Percentiles rank a stretch among this genome's conserved stretches.
Conservation (phyloP, 2,113 vertebrate genomes). For the Barnardius zonarius region DNA sequence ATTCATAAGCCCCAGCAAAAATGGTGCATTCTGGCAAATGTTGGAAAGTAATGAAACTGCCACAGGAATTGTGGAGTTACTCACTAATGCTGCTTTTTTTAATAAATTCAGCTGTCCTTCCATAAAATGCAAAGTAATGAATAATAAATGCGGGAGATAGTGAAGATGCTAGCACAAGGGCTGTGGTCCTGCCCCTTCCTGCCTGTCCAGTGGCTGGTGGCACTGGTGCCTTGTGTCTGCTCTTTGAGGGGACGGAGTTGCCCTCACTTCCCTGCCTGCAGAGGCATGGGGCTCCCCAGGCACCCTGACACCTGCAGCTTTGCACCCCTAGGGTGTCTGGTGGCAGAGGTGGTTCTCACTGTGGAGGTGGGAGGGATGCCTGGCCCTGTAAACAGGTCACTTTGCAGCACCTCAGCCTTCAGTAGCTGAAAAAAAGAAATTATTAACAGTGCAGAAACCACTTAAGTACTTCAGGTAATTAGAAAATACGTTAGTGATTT, state of each 20-base stretch:
- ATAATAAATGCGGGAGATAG: background rate
- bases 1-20: background rate
- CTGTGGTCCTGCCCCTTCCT: background rate
- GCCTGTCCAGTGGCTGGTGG: background rate
- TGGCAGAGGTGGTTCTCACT: rapidly evolving
- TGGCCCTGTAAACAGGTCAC: background rate
- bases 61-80: background rate
- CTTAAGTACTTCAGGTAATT: conserved; percentile 12
- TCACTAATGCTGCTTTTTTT: too few species aligned
- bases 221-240: rapidly evolving
- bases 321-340: too few species aligned
- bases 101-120: background rate
- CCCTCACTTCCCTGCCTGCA: too few species aligned
- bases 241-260: too few species aligned
- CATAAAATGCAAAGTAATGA: background rate
- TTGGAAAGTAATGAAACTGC: background rate
- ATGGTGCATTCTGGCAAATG: background rate
- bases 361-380: background rate
- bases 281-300: too few species aligned
- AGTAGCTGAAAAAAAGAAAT: background rate
- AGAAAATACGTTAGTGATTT: background rate
- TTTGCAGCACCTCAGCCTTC: background rate
- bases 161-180: rapidly evolving
- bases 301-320: rapidly evolving
- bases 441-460: background rate